Evolutionary conservation across 1,140 invertebrate genomes (phyloP), one percentile per base, ranked within the genome.

Genomic region (Myzus persicae): DNA sequence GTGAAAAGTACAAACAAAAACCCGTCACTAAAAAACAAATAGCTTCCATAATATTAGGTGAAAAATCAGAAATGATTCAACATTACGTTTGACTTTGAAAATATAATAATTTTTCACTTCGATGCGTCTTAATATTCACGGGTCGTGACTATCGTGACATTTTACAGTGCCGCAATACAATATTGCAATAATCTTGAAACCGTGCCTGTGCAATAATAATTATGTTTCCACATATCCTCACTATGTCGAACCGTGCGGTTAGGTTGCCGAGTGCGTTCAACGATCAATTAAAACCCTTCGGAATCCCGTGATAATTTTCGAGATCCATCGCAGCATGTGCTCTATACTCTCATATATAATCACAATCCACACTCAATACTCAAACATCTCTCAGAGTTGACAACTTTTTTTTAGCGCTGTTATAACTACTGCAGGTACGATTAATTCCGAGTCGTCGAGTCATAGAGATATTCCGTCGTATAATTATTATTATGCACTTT

Each of bases 1-100:
- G 59, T n/a, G n/a, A n/a, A 76, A 76, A 76, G n/a, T n/a, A 76
- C 59, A 76, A 76, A 76, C 59, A 76, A 76, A 76, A n/a, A 76
- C 14, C 14, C 59, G n/a, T 76, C 31, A 76, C n/a, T 76, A n/a
- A 76, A 76, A 67, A 67, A 76, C n/a, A 76, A 76, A 76, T 76
- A 76, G 8, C n/a, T 67, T 67, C 59, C 31, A 76, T 18, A 76
- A n/a, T n/a, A 18, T 76, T n/a, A n/a, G 20, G 6, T 5, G 4
- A n/a, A 76, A 24, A 76, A 76, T 76, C 59, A n/a, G 31, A 76
- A 76, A 67, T 67, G 4, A n/a, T 67, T 14, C n/a, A 67, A 67
- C 31, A 31, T 67, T 9, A 59, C 9, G 31, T 76, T n/a, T n/a
- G 59, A 76, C 14, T 36, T n/a, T 67, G 31, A n/a, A n/a, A 76